Conservation (phyloP, 2,797 vertebrate genomes). For the Hemitrygon akajei region DNA sequence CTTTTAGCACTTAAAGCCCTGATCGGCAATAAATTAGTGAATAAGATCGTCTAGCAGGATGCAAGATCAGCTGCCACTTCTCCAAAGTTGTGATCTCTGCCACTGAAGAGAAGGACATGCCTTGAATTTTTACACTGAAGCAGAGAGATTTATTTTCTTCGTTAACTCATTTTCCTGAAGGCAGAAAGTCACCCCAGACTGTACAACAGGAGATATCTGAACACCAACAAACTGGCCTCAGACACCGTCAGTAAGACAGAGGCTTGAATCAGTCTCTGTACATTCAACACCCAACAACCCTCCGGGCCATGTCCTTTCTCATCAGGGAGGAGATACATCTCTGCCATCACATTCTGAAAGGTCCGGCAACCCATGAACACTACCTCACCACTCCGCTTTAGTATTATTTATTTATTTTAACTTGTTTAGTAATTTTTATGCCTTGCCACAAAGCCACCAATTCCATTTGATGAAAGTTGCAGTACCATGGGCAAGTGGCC, state of each 20-base stretch:
- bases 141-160: neutral
- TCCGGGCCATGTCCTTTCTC: too few relatives aligned
- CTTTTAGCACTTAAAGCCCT: neutral
- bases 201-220: neutral
- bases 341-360: too few relatives aligned
- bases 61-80: neutral
- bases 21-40: neutral
- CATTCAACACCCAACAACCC: neutral
- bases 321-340: too few relatives aligned
- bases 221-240: neutral
- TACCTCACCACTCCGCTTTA: too few relatives aligned
- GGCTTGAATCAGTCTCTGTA: neutral
- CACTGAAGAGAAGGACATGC: neutral
- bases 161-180: neutral
- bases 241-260: too few relatives aligned
- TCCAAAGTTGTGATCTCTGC: neutral
- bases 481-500: neutral
- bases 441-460: too few relatives aligned
- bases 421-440: too few relatives aligned
- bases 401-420: too few relatives aligned
- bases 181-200: neutral
- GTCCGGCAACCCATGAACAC: too few relatives aligned
- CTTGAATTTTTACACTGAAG: neutral
- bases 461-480: neutral
- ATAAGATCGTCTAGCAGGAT: neutral